Percentiles rank a stretch among this genome's conserved stretches.
phyloP scores from a whole-genome alignment of 2,113 vertebrate genomes.

The Casuarius casuarius region DNA sequence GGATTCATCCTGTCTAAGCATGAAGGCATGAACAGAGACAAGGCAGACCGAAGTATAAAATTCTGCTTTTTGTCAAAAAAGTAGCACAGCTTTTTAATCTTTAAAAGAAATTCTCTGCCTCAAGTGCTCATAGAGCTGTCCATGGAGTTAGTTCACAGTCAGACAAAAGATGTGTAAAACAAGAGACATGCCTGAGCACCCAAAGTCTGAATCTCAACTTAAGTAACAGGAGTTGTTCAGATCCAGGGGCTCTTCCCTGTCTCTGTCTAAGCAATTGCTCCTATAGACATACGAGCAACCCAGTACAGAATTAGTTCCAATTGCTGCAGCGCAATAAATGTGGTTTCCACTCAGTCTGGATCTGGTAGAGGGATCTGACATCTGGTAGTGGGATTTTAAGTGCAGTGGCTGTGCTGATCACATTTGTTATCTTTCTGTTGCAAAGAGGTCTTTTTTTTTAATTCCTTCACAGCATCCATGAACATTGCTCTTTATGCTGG shows the following conservation, averaged over 20 bases:
- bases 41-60: neutral
- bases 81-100: neutral
- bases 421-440: neutral
- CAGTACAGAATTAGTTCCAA: neutral
- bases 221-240: neutral
- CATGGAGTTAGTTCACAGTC: neutral
- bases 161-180: neutral
- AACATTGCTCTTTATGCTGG: constrained; percentile 81
- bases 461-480: constrained; percentile 81
- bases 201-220: neutral
- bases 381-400: neutral
- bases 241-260: neutral
- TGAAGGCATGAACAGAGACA: neutral
- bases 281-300: neutral
- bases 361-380: neutral
- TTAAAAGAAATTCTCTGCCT: neutral
- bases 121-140: neutral
- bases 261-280: neutral
- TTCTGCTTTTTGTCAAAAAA: neutral
- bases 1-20: neutral
- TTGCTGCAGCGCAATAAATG: neutral
- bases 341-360: neutral
- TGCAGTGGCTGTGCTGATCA: neutral
- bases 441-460: neutral
- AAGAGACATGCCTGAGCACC: neutral